Evolutionary conservation across 2,797 vertebrate species (phyloP).

Genomic region (Bradypus variegatus): DNA sequence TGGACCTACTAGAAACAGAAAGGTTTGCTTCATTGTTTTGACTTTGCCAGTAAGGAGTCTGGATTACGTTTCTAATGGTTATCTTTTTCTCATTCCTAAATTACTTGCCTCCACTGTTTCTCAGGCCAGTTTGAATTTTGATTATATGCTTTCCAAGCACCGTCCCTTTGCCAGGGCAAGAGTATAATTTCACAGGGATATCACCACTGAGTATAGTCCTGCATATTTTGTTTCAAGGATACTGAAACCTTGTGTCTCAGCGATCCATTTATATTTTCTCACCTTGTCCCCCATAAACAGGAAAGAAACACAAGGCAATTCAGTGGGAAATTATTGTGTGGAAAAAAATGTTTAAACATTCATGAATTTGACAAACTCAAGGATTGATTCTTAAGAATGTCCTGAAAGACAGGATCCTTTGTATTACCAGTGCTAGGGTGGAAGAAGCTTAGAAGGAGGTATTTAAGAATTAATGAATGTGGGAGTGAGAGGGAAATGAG

Average conservation of each 20-base stretch:
- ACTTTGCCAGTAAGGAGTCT: conserved; percentile 53
- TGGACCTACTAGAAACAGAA: conserved; percentile 37
- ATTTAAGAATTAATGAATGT: conserved; percentile 38
- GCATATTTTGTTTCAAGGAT: conserved; percentile 61
- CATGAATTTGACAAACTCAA: background rate
- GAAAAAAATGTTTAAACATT: conserved; percentile 1
- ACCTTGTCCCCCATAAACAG: conserved; percentile 26
- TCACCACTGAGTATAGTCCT: conserved; percentile 54
- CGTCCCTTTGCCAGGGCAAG: conserved; percentile 49
- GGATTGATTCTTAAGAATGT: conserved; percentile 2
- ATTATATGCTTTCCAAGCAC: conserved; percentile 62
- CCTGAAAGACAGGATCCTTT: background rate
- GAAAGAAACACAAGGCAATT: background rate
- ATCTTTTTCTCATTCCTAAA: conserved; percentile 55
- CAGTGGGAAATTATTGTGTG: background rate
- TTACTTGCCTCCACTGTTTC: conserved; percentile 60
- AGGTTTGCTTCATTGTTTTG: conserved; percentile 46
- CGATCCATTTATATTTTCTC: conserved; percentile 42
- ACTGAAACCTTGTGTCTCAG: conserved; percentile 53
- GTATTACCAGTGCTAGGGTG: background rate
- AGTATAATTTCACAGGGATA: conserved; percentile 54
- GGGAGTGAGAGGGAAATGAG: background rate
- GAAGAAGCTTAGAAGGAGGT: background rate
- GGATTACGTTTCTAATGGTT: conserved; percentile 57
- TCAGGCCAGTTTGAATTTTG: conserved; percentile 67